phyloP scores from a whole-genome alignment of 2,113 vertebrate genomes.

The Grammomys surdaster region DNA sequence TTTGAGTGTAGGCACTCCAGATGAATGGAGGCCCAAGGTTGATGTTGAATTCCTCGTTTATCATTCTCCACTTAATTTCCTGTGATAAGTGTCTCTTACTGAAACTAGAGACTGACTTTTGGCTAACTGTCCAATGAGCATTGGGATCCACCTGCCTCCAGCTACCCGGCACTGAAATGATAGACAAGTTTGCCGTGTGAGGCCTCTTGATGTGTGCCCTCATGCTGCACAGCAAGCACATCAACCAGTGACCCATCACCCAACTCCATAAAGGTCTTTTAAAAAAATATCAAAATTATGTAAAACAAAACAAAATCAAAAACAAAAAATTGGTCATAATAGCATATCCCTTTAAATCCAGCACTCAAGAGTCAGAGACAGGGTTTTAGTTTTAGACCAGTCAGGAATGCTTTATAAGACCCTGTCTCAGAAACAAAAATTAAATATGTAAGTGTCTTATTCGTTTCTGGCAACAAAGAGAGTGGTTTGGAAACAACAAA shows the following conservation, averaged over 20 bases:
- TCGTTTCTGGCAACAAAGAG: slow-evolving; percentile 34
- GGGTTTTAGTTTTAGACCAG: neutral
- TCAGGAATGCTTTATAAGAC: neutral
- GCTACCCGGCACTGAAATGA: neutral
- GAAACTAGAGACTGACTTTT: neutral
- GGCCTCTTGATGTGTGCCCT: neutral
- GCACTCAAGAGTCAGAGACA: neutral
- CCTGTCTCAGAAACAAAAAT: neutral
- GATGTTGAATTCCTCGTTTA: neutral
- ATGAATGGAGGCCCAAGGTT: too few relatives aligned
- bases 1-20: neutral
- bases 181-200: neutral
- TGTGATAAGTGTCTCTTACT: neutral
- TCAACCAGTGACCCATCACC: neutral
- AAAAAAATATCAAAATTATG: neutral
- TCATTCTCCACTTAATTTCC: neutral
- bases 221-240: neutral
- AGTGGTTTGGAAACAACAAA: slow-evolving; percentile 48
- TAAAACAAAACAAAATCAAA: too few relatives aligned
- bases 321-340: neutral
- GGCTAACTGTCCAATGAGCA: neutral
- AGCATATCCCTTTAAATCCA: neutral
- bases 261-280: neutral
- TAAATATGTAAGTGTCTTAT: slow-evolving; percentile 46
- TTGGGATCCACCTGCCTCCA: neutral